A percentile compares a stretch with the other conserved stretches of the same genome.
These are phyloP conservation scores for Dendrolimus kikuchii DNA, from an alignment of 1,140 invertebrate species.

Conservation along the genomic window DNA sequence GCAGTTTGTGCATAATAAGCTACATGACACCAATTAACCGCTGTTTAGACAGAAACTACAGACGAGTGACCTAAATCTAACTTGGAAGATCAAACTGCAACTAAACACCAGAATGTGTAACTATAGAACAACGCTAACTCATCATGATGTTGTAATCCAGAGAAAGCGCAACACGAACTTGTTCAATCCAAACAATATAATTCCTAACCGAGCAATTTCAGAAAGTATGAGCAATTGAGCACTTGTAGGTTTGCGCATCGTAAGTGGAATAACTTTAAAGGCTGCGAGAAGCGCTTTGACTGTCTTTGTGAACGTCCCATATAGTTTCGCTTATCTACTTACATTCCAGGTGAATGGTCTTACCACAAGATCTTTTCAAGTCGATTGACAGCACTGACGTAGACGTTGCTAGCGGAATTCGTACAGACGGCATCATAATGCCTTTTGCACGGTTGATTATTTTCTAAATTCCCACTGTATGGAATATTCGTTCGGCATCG, in stretches of 20 bases:
- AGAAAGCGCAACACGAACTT: constrained; percentile 5
- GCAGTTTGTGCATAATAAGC: too few species aligned
- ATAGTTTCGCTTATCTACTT: constrained; percentile 46
- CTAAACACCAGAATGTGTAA: too few species aligned
- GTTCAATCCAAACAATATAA: constrained; percentile 15
- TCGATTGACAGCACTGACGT: constrained; percentile 15
- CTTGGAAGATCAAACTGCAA: too few species aligned
- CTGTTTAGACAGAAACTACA: too few species aligned
- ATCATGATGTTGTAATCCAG: background rate
- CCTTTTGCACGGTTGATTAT: constrained; percentile 11
- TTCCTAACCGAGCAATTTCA: constrained; percentile 18
- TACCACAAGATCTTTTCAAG: constrained; percentile 31
- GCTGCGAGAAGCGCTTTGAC: constrained; percentile 37
- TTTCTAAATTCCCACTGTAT: constrained; percentile 9
- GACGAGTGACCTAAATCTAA: too few species aligned
- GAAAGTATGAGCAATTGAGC: constrained; percentile 16
- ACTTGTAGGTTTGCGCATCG: constrained; percentile 27
- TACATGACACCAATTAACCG: too few species aligned
- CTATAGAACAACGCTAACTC: too few species aligned
- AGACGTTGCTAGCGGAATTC: too few species aligned
- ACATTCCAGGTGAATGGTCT: constrained; percentile 52
- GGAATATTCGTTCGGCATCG: constrained; percentile 12
- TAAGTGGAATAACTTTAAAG: constrained; percentile 45
- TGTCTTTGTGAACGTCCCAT: constrained; percentile 42
- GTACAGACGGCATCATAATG: constrained; percentile 7